These are phyloP conservation scores for Brachymystax lenok DNA, from an alignment of 2,797 vertebrate genomes.

Conservation along the genomic window DNA sequence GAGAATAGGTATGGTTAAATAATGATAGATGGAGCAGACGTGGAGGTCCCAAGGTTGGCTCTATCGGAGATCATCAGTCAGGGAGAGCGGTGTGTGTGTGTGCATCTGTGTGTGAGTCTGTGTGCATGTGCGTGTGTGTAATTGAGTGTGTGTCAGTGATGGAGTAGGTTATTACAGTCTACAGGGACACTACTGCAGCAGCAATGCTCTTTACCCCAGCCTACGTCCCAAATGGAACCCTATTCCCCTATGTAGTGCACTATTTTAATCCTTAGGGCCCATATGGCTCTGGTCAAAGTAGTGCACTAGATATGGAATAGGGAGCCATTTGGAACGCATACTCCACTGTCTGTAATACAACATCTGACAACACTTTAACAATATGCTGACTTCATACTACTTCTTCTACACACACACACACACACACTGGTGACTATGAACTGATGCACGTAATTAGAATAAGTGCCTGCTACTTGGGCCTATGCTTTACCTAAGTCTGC, in stretches of 20 bases:
- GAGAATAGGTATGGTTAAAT: neutral
- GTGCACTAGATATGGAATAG: neutral
- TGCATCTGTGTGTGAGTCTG: neutral
- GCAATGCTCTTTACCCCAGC: neutral
- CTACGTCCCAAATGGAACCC: neutral
- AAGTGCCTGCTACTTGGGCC: neutral
- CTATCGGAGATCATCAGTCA: neutral
- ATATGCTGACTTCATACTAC: neutral
- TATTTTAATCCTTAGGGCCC: neutral
- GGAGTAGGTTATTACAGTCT: neutral
- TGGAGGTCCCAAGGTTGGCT: conserved; percentile 1
- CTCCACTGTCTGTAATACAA: neutral
- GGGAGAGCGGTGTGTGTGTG: neutral
- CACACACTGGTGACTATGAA: neutral
- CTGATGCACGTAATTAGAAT: neutral
- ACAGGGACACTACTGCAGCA: neutral
- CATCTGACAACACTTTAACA: neutral
- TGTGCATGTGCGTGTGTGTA: conserved; percentile 1
- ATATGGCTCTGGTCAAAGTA: neutral
- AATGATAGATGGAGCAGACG: conserved; percentile 3
- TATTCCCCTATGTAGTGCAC: neutral
- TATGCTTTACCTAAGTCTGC: neutral
- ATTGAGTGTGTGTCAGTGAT: conserved; percentile 2
- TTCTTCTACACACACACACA: no score
- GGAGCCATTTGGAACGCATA: neutral